Evolutionary conservation across 2,113 vertebrate species (phyloP), one percentile per base, ranked within the genome.

Genomic region (Prunella himalayana): DNA sequence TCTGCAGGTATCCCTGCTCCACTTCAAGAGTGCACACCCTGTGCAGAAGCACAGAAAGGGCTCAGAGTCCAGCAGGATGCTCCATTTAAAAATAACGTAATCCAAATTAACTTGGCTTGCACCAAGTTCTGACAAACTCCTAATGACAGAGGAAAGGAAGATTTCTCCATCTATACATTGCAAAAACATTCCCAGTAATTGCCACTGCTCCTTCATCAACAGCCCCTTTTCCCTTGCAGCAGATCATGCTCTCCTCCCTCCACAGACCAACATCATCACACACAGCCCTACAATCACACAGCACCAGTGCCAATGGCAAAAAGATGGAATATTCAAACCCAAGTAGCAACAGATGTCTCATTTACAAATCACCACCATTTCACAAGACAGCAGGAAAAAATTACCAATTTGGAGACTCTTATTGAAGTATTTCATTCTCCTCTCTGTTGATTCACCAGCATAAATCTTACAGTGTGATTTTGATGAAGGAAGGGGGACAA

Each of bases 301-400:
- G 31, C 12, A 2, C 0, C 4, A 70, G 5, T 19, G 31, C 25
- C 61, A 6, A 8, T 30, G 64, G 50, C 70, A 87, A 30, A 87
- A 22, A 82, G 81, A 33, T 2, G 2, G 4, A 33, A 16, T 9
- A 60, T 39, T 68, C 88, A 73, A 64, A 50, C n/a, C 17, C 28
- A 25, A 88, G 57, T 9, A 60, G 49, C 27, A 51, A 44, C 8
- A 73, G 66, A 49, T 54, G 17, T 6, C 61, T 49, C 17, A 2
- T 86, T 97, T 61, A 35, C 47, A 89, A 79, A 82, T 72, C 23
- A 71, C 57, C 31, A 77, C 54, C 7, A 4, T 80, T 76, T 82
- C 79, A 73, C 63, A 91, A 69, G 66, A 39, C 54, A 79, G 42
- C 42, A 89, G 39, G 42, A 59, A 70, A 77, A 72, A 88, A 78